Evolutionary conservation across 2,888 invertebrate genomes (phyloP).

Genomic region (Encarsia formosa): DNA sequence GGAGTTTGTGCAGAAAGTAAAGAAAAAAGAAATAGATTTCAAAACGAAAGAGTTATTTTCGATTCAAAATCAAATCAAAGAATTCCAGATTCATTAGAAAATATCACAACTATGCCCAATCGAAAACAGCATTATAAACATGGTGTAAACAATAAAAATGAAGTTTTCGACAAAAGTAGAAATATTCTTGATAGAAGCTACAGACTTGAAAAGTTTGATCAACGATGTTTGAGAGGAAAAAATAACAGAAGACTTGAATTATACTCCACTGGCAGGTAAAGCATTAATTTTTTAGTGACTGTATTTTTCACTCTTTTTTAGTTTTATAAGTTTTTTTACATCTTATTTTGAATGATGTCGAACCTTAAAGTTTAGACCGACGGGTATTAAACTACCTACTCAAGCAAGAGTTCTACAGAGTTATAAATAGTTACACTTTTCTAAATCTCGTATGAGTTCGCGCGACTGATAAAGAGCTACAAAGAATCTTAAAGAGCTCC

Average conservation of each 20-base stretch:
- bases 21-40: slow-evolving; percentile 46
- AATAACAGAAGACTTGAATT: slow-evolving; percentile 13
- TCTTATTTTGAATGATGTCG: too few relatives aligned
- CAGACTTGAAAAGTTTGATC: slow-evolving; percentile 35
- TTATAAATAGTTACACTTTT: too few relatives aligned
- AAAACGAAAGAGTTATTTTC: slow-evolving; percentile 43
- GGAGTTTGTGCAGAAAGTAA: slow-evolving; percentile 46
- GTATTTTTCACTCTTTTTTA: too few relatives aligned
- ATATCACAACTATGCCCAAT: slow-evolving; percentile 45
- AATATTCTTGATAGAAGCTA: slow-evolving; percentile 10
- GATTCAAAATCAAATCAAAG: slow-evolving; percentile 44
- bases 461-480: too few relatives aligned
- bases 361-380: too few relatives aligned
- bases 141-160: slow-evolving; percentile 37
- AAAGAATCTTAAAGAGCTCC: too few relatives aligned
- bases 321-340: too few relatives aligned
- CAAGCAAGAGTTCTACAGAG: too few relatives aligned
- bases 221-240: slow-evolving; percentile 32
- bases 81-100: slow-evolving; percentile 48
- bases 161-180: slow-evolving; percentile 30
- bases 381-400: too few relatives aligned
- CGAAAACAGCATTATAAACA: slow-evolving; percentile 33
- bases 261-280: slow-evolving; percentile 15
- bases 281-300: too few relatives aligned
- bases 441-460: too few relatives aligned